These are phyloP conservation scores for Tinamus major DNA, from an alignment of 2,797 vertebrate genomes.

Conservation along the genomic window DNA sequence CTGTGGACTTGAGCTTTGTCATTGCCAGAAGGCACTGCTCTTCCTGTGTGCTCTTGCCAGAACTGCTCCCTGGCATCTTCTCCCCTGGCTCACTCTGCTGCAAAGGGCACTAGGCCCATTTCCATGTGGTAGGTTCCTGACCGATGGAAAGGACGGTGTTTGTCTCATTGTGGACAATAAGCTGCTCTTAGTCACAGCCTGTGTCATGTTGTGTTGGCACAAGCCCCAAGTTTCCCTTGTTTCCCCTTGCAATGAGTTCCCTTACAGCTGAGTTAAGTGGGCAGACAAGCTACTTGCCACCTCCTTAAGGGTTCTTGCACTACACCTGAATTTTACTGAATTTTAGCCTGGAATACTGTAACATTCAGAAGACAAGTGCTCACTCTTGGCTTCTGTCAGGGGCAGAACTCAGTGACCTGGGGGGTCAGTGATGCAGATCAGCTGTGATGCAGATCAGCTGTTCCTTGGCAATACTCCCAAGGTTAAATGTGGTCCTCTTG, in stretches of 20 bases:
- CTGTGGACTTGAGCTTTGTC: neutral
- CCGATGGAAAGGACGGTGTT: neutral
- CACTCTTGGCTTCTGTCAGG: neutral
- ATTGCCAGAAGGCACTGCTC: neutral
- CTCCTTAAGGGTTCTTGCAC: neutral
- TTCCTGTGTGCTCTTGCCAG: neutral
- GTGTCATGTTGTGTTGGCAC: too few relatives aligned
- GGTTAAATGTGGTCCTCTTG: rapidly evolving
- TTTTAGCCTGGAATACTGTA: neutral
- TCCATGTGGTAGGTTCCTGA: too few relatives aligned
- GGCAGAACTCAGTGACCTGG: neutral
- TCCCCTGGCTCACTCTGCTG: neutral
- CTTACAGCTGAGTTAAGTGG: neutral
- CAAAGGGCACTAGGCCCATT: neutral
- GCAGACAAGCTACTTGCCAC: neutral
- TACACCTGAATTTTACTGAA: neutral
- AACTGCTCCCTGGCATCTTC: neutral
- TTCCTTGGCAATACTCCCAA: neutral
- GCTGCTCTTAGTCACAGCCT: neutral
- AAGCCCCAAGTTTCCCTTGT: neutral
- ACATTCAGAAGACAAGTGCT: neutral
- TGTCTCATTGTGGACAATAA: neutral
- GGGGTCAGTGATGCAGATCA: too few relatives aligned
- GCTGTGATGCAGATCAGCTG: too few relatives aligned
- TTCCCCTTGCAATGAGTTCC: neutral